These are phyloP conservation scores for Solea senegalensis DNA, from an alignment of 2,113 vertebrate species.

Conservation along the genomic window DNA sequence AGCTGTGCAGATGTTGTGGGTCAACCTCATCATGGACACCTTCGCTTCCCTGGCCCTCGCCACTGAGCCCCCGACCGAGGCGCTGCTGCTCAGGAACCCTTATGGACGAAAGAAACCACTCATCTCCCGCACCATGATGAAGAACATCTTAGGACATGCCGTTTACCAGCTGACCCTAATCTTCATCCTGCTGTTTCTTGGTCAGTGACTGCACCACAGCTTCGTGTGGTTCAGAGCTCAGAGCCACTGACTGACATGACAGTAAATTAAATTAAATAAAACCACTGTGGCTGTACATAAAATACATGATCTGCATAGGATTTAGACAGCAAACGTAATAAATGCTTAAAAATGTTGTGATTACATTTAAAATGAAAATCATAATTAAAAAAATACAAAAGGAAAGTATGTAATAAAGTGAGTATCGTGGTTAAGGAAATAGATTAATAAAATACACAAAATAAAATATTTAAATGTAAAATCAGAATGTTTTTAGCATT, in stretches of 20 bases:
- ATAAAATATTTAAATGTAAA: too few species aligned
- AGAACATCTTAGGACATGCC: slow-evolving; percentile 96
- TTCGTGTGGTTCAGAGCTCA: not conserved
- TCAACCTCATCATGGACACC: slow-evolving; percentile 99
- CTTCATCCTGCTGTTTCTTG: slow-evolving; percentile 94
- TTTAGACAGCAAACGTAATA: too few species aligned
- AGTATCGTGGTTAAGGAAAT: too few species aligned
- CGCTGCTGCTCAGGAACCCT: slow-evolving; percentile 91
- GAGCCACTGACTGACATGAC: not conserved
- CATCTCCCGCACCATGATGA: slow-evolving; percentile 99
- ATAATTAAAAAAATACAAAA: too few species aligned
- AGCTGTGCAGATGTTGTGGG: slow-evolving; percentile 99
- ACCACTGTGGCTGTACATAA: not conserved
- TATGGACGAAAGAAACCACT: slow-evolving; percentile 97
- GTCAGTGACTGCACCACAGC: slow-evolving; percentile 79
- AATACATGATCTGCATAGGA: too few species aligned
- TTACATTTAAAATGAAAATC: too few species aligned
- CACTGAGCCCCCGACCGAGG: slow-evolving; percentile 95
- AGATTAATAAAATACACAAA: too few species aligned
- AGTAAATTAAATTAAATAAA: not conserved
- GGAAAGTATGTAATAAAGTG: too few species aligned
- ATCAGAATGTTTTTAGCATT: too few species aligned
- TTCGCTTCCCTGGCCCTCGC: slow-evolving; percentile 96
- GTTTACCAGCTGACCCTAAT: slow-evolving; percentile 93
- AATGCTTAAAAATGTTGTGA: too few species aligned